These are phyloP conservation scores for Cyanoliseus patagonus DNA, from an alignment of 2,113 vertebrate species.

Conservation along the genomic window DNA sequence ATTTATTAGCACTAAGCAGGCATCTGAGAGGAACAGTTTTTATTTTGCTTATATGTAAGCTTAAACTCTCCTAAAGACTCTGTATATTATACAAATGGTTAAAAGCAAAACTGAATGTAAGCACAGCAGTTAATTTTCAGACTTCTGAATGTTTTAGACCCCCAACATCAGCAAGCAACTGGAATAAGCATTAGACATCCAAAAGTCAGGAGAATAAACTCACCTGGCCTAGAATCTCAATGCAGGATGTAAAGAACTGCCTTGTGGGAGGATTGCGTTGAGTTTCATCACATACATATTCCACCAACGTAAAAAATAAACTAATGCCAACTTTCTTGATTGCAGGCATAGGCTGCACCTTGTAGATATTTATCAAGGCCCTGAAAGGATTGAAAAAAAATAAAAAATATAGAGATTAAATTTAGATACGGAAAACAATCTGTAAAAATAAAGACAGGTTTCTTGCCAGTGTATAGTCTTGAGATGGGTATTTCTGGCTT, in stretches of 20 bases:
- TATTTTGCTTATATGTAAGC: not conserved
- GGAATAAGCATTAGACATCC: not conserved
- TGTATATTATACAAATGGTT: not conserved
- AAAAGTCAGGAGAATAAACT: not conserved
- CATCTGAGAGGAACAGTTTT: not conserved
- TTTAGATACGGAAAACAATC: not conserved
- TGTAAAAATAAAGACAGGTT: not conserved
- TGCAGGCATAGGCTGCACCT: slow-evolving; percentile 80
- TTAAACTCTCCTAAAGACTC: not conserved
- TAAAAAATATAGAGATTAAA: not conserved
- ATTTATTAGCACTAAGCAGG: not conserved
- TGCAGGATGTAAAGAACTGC: slow-evolving; percentile 94
- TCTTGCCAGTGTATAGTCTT: not conserved
- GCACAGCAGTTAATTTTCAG: not conserved
- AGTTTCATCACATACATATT: slow-evolving; percentile 92
- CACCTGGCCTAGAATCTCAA: slow-evolving; percentile 96
- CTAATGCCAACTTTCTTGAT: slow-evolving; percentile 89
- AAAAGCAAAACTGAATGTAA: not conserved
- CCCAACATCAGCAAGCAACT: not conserved
- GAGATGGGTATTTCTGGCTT: not conserved
- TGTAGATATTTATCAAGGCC: slow-evolving; percentile 91
- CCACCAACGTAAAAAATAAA: slow-evolving; percentile 89
- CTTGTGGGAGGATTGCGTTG: slow-evolving; percentile 92
- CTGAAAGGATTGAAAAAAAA: slow-evolving; percentile 58
- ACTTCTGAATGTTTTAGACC: not conserved